A percentile compares a stretch with the other conserved stretches of the same genome.
These are phyloP conservation scores for Meles meles DNA, from an alignment of 2,113 vertebrate genomes.

Conservation along the genomic window DNA sequence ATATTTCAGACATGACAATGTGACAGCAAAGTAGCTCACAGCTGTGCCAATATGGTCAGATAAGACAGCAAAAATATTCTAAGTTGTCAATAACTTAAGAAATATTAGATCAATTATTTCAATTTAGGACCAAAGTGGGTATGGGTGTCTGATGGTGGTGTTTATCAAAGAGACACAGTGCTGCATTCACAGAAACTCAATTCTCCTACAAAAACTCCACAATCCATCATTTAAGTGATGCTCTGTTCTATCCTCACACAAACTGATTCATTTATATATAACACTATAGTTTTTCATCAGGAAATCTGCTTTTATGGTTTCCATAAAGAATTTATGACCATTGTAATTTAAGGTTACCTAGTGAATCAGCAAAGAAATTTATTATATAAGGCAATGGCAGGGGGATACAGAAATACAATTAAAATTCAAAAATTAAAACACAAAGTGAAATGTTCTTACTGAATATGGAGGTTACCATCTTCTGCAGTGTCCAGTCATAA, in stretches of 20 bases:
- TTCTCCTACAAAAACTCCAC: background rate
- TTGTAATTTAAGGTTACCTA: background rate
- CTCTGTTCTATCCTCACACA: background rate
- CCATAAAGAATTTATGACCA: background rate
- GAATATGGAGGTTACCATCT: background rate
- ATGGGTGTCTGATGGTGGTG: background rate
- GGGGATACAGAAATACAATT: background rate
- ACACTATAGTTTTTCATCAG: background rate
- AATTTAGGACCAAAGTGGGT: background rate
- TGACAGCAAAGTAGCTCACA: background rate
- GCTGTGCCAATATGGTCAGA: background rate
- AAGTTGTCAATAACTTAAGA: constrained; percentile 7
- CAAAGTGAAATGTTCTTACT: background rate
- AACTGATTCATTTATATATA: background rate
- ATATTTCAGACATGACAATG: background rate
- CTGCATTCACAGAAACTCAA: background rate
- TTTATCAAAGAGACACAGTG: background rate
- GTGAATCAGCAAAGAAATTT: background rate
- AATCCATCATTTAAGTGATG: background rate
- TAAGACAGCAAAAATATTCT: background rate
- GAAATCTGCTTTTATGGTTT: background rate
- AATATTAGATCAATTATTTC: constrained; percentile 31
- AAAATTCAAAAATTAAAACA: background rate
- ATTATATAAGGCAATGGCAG: background rate
- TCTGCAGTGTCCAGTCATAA: background rate